These are phyloP conservation scores for Scarus forsteni DNA, from an alignment of 2,797 vertebrate genomes.

Conservation along the genomic window DNA sequence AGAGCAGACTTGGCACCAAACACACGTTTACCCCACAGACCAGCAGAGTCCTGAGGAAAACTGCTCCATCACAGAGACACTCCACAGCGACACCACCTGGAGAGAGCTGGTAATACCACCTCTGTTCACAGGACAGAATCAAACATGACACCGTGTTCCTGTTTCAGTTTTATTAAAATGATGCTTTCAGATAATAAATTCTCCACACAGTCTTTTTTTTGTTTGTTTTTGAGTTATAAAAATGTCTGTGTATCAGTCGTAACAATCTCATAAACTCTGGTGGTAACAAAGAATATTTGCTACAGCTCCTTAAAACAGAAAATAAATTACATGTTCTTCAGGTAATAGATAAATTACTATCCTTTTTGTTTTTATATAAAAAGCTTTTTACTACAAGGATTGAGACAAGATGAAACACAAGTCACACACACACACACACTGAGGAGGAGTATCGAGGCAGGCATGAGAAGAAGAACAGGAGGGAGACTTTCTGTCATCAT, in stretches of 20 bases:
- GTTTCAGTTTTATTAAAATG: slow-evolving; percentile 78
- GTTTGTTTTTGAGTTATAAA: slow-evolving; percentile 58
- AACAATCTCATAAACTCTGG: slow-evolving; percentile 78
- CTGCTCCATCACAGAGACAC: slow-evolving; percentile 22
- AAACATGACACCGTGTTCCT: slow-evolving; percentile 24
- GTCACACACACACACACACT: slow-evolving; percentile 25
- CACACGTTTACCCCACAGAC: neutral
- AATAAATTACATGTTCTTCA: slow-evolving; percentile 87
- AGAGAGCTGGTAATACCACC: slow-evolving; percentile 7
- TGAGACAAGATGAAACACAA: slow-evolving; percentile 66
- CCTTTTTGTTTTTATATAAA: slow-evolving; percentile 77
- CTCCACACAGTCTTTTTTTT: slow-evolving; percentile 56
- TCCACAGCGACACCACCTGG: slow-evolving; percentile 67
- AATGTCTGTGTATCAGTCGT: slow-evolving; percentile 57
- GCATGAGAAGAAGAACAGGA: too few species aligned
- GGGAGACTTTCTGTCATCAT: too few species aligned
- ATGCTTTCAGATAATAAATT: slow-evolving; percentile 63
- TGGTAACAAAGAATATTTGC: slow-evolving; percentile 71
- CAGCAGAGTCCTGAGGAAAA: neutral
- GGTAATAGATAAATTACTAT: slow-evolving; percentile 87
- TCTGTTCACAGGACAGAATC: neutral
- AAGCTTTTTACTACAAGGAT: slow-evolving; percentile 69
- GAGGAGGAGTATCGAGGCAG: too few species aligned
- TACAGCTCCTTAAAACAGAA: slow-evolving; percentile 76
- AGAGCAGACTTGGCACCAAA: neutral